Evolutionary conservation across 2,888 invertebrate genomes (phyloP).

Genomic region (Ceratothoa steindachneri): DNA sequence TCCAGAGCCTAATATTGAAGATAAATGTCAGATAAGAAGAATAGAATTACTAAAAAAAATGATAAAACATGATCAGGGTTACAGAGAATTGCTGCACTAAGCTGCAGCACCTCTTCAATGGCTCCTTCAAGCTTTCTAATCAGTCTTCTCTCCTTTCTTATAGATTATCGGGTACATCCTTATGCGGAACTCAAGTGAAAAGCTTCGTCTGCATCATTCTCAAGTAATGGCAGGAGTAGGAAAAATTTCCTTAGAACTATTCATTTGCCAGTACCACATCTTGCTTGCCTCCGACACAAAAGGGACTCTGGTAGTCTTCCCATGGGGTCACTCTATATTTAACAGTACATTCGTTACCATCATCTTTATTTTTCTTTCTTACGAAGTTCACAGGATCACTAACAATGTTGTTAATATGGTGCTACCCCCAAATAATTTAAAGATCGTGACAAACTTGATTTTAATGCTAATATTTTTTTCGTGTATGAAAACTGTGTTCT

Average conservation of each 20-base stretch:
- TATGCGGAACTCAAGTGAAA: conserved; percentile 80
- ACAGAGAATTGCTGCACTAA: too few species aligned
- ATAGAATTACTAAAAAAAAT: too few species aligned
- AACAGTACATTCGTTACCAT: conserved; percentile 91
- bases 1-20: too few species aligned
- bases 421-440: conserved; percentile 30
- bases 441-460: neutral
- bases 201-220: conserved; percentile 82
- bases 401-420: conserved; percentile 65
- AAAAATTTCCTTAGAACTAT: conserved; percentile 81
- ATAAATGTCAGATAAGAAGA: too few species aligned
- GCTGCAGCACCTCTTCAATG: too few species aligned
- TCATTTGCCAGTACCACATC: conserved; percentile 78
- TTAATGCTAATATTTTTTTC: too few species aligned
- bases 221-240: conserved; percentile 93
- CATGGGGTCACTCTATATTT: conserved; percentile 82
- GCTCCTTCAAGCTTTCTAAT: too few species aligned
- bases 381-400: conserved; percentile 80
- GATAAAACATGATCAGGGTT: too few species aligned
- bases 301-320: conserved; percentile 73
- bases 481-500: too few species aligned
- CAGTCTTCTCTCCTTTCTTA: too few species aligned
- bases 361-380: conserved; percentile 87
- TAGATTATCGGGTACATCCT: conserved; percentile 66
- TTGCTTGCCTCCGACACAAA: conserved; percentile 95